Evolutionary conservation across 2,113 vertebrate species (phyloP), one percentile per base, ranked within the genome.

Genomic region (Fregata magnificens): DNA sequence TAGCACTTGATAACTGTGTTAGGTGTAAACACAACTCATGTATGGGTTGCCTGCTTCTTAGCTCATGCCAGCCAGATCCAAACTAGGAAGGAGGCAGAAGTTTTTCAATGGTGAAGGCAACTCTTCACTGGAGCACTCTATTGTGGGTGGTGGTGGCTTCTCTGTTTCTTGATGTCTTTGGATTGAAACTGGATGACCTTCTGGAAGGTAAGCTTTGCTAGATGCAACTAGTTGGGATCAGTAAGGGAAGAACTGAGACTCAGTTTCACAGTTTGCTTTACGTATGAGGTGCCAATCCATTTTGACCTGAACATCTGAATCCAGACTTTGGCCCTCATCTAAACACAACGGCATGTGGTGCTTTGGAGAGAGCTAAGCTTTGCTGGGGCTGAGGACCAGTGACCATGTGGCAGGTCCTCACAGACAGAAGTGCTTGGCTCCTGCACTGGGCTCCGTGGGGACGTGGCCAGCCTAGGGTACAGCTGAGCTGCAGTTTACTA

Each of bases 391-490:
- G 26, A 74, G 70, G 58, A 61, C 7, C 67, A 47, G 22, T 65
- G 76, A 53, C 45, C 36, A 7, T 40, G 45, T 59, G 76, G 36
- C 55, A 80, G 40, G 25, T 90, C 21, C 47, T 78, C 42, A 50
- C 20, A 38, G 80, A 56, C 34, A 65, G 58, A 80, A 81, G 24
- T 9, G 42, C 20, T 89, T 88, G 87, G 53, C 6, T 83, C 31
- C 63, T 91, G 28, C 47, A 29, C 7, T 53, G 62, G 40, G 22
- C 69, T 53, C 72, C 58, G 42, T 11, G 47, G 38, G 59, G 69
- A 56, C 42, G 16, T 0, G 0, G 66, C 47, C 65, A 90, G 61
- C n/a, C 34, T 40, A 49, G 18, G 16, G 7, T 62, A 66, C 42
- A 71, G 65, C 22, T 71, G 65, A 55, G 25, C 26, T 90, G 73